Evolutionary conservation across 2,888 invertebrate species (phyloP).

Genomic region (Acholoe squamosa): DNA sequence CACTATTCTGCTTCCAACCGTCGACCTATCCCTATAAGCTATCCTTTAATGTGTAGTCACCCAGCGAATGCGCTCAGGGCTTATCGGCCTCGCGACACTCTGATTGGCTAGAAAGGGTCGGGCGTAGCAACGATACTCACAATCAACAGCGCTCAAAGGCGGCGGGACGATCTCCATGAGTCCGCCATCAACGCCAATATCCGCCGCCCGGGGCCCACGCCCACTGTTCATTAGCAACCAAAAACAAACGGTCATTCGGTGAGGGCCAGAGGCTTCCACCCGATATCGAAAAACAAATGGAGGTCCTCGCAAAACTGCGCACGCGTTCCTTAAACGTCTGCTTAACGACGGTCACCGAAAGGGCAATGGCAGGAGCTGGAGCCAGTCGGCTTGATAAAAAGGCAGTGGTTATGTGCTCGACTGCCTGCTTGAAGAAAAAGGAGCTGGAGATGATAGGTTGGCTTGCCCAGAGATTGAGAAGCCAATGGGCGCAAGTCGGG

Average conservation of each 20-base stretch:
- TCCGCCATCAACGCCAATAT: slow-evolving; percentile 46
- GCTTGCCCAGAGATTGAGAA: slow-evolving; percentile 31
- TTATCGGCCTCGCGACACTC: slow-evolving; percentile 8
- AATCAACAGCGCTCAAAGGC: slow-evolving; percentile 19
- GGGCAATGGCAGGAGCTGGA: slow-evolving; percentile 18
- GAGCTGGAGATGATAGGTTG: slow-evolving; percentile 43
- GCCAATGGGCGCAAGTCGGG: slow-evolving; percentile 28
- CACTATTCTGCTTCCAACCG: neutral
- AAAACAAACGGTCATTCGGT: slow-evolving; percentile 16
- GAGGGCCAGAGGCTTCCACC: slow-evolving; percentile 21
- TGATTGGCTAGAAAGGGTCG: slow-evolving; percentile 20
- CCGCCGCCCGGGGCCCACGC: neutral
- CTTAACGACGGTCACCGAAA: slow-evolving; percentile 39
- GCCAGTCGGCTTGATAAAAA: slow-evolving; percentile 2
- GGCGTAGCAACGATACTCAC: slow-evolving; percentile 35
- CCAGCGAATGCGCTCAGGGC: slow-evolving; percentile 35
- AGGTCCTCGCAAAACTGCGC: neutral
- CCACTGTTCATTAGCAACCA: slow-evolving; percentile 26
- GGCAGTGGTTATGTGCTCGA: slow-evolving; percentile 46
- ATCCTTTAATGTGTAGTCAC: slow-evolving; percentile 30
- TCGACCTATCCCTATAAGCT: slow-evolving; percentile 26
- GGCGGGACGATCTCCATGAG: neutral
- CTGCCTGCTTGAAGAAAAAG: slow-evolving; percentile 29
- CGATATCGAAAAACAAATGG: slow-evolving; percentile 49
- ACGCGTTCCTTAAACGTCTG: slow-evolving; percentile 14